Evolutionary conservation across 2,888 invertebrate genomes (phyloP), one percentile per base, ranked within the genome.

Genomic region (Metopia argyrocephala): DNA sequence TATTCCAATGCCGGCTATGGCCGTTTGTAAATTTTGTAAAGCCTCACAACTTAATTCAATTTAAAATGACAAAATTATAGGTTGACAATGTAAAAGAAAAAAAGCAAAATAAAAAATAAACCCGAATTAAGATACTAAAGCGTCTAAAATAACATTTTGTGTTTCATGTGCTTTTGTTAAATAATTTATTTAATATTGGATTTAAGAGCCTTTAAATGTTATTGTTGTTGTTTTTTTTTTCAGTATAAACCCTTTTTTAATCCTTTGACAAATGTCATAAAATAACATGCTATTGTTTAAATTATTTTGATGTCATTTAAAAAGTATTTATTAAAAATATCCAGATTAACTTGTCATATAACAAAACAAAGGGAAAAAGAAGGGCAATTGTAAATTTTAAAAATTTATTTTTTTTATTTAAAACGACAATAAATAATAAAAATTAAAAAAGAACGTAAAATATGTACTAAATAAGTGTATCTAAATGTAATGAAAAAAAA

Each of bases 181-280:
- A n/a, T n/a, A n/a, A n/a, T n/a, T n/a, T n/a, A 31, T 62, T 15
- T 20, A 45, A 38, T 62, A 25, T 28, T 61, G 20, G 2, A 45
- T n/a, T 68, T n/a, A 27, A 20, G n/a, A 20, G 20, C 46, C 20
- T 59, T 23, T 52, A 15, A 15, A 5, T 70, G 46, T 15, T 18
- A 18, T 23, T 61, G 52, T 45, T 50, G 20, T 66, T 62, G 45
- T 73, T 74, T 5, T 54, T 45, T 59, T 18, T 74, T 61, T 5
- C 61, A 45, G 9, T 52, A 50, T 25, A 28, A 31, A 59, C n/a
- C n/a, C n/a, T 66, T 74, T 18, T 54, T 74, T 65, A 76, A 81
- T 78, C 81, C 78, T 78, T 78, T 81, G 69, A 78, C 74, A 81
- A 80, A 80, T 80, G 80, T 76, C 76, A 76, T 76, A 80, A 74